Evolutionary conservation across 1,140 invertebrate genomes (phyloP).

Genomic region (Coptotermes formosanus): DNA sequence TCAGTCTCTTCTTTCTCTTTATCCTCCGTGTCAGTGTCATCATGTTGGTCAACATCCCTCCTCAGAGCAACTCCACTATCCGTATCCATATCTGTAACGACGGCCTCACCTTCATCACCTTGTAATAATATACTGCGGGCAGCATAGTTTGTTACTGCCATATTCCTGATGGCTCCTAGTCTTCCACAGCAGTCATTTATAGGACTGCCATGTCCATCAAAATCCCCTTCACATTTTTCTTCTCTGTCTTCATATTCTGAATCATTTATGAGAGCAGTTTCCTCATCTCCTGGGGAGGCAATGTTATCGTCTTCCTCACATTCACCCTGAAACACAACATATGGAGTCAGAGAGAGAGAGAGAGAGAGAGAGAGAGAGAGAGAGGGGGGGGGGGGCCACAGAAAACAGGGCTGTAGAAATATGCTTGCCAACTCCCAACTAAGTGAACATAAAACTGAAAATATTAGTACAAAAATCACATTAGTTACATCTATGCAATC

Average conservation of each 20-base stretch:
- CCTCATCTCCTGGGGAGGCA: conserved; percentile 14
- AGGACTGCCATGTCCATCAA: conserved; percentile 31
- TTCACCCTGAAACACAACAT: conserved; percentile 41
- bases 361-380: too few species aligned
- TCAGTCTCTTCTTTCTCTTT: conserved; percentile 43
- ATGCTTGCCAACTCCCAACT: too few species aligned
- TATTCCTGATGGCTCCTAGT: neutral
- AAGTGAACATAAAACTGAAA: too few species aligned
- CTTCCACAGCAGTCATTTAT: neutral
- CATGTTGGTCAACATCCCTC: conserved; percentile 6
- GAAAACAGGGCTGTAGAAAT: too few species aligned
- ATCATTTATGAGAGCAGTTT: conserved; percentile 4
- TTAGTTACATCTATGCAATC: too few species aligned
- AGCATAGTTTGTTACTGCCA: neutral
- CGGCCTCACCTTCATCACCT: too few species aligned
- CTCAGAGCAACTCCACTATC: neutral
- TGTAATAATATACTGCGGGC: neutral
- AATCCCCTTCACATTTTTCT: conserved; percentile 42
- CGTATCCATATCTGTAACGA: neutral
- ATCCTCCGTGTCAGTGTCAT: conserved; percentile 30
- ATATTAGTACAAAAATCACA: too few species aligned
- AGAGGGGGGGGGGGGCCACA: too few species aligned
- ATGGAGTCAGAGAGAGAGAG: too few species aligned
- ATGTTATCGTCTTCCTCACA: conserved; percentile 33
- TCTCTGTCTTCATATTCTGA: conserved; percentile 37